Evolutionary conservation across 35 echinoderm and acorn worm species (phyloP).

Genomic region (Apostichopus californicus): DNA sequence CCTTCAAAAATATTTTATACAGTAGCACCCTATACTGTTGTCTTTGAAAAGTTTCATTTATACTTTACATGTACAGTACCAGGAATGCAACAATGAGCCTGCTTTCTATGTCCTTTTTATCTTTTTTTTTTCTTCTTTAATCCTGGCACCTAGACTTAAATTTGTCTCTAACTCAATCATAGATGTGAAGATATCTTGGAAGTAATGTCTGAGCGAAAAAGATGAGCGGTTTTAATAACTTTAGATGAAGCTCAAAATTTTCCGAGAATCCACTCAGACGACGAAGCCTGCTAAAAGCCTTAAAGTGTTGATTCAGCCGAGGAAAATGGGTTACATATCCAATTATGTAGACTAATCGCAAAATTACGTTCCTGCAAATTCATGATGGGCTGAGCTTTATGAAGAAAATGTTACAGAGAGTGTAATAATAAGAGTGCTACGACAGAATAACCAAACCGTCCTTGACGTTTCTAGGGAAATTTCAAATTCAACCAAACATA

Average conservation of each 20-base stretch:
- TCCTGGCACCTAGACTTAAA: too few species aligned
- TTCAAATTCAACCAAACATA: too few species aligned
- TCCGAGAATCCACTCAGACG: background rate
- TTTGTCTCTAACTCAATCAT: too few species aligned
- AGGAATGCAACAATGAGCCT: too few species aligned
- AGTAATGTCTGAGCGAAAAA: background rate
- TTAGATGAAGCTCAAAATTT: background rate
- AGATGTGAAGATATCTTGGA: too few species aligned
- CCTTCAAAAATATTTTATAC: too few species aligned
- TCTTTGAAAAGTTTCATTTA: too few species aligned
- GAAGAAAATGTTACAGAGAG: background rate
- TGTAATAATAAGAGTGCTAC: background rate
- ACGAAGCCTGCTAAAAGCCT: background rate
- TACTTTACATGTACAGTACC: too few species aligned
- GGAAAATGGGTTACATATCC: background rate
- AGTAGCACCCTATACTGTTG: too few species aligned
- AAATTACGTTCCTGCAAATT: background rate
- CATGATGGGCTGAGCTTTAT: background rate
- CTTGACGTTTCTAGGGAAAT: background rate
- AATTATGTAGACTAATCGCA: background rate
- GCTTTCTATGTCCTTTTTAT: too few species aligned
- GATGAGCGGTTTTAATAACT: background rate
- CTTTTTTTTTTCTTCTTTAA: too few species aligned
- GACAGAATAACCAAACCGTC: background rate
- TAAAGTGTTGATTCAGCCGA: background rate